Conservation (phyloP, 1,140 invertebrate species). For the Luehdorfia chinensis region DNA sequence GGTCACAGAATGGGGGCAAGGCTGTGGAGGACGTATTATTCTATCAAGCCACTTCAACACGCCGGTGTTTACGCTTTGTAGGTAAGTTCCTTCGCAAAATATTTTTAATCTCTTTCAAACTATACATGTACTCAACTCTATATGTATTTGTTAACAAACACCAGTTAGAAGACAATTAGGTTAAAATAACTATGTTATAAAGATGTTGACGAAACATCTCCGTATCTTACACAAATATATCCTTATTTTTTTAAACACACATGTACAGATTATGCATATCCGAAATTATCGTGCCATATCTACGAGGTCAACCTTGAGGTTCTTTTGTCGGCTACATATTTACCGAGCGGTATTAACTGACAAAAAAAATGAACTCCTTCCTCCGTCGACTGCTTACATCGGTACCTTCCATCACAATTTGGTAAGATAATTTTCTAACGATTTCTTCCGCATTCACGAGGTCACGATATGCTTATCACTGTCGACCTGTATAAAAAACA, state of each 20-base stretch:
- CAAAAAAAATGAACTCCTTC: constrained; percentile 38
- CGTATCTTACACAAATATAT: constrained; percentile 20
- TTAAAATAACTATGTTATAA: not conserved
- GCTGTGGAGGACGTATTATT: constrained; percentile 59
- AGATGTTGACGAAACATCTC: not conserved
- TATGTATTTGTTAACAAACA: not conserved
- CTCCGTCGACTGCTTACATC: constrained; percentile 14
- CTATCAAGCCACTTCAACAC: constrained; percentile 54
- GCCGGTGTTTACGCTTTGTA: constrained; percentile 33
- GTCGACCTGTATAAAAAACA: constrained; percentile 50
- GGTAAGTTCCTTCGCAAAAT: constrained; percentile 9
- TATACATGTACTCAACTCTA: not conserved
- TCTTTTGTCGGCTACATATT: constrained; percentile 55
- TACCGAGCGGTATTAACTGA: constrained; percentile 39
- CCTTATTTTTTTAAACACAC: constrained; percentile 28
- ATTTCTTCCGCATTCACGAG: constrained; percentile 56
- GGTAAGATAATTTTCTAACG: constrained; percentile 38
- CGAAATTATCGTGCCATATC: constrained; percentile 63
- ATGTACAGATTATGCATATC: constrained; percentile 38
- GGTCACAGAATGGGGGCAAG: constrained; percentile 58
- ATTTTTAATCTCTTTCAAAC: not conserved
- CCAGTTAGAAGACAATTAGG: not conserved
- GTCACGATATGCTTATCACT: constrained; percentile 55
- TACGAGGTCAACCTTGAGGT: constrained; percentile 66
- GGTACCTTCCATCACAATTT: constrained; percentile 33